phyloP scores from a whole-genome alignment of 2,888 invertebrate genomes.

The Suillia variegata region DNA sequence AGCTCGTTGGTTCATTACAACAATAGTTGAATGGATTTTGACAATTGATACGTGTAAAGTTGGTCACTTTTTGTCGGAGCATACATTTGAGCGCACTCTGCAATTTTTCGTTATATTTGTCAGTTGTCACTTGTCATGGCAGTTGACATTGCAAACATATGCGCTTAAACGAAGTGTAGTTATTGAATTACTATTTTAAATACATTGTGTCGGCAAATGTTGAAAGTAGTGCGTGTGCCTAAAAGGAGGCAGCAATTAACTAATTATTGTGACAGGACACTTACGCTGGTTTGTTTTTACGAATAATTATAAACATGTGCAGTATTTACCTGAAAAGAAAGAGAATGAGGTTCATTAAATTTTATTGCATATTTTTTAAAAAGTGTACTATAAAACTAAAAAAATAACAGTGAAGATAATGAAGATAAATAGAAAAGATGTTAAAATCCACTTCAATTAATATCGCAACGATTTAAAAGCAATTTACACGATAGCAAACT shows the following conservation, averaged over 20 bases:
- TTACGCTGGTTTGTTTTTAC: too few species aligned
- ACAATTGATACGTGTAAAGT: too few species aligned
- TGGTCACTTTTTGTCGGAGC: conserved; percentile 11
- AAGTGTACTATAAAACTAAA: neutral
- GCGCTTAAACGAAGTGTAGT: neutral
- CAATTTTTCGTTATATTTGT: neutral
- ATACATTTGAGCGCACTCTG: too few species aligned
- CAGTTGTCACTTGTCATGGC: neutral
- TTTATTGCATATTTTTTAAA: too few species aligned
- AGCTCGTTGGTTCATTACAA: too few species aligned
- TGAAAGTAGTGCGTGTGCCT: neutral
- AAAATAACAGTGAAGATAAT: neutral
- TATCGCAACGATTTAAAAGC: neutral
- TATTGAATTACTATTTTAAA: too few species aligned
- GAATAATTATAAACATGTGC: too few species aligned
- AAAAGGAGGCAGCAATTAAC: conserved; percentile 18
- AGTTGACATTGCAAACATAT: neutral
- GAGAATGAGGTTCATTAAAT: neutral
- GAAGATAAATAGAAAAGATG: neutral
- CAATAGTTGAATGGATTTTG: too few species aligned
- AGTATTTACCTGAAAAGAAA: neutral
- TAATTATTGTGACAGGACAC: neutral
- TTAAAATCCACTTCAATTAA: too few species aligned
- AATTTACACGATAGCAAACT: neutral
- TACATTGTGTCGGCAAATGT: too few species aligned